Percentiles rank a stretch among this genome's conserved stretches.
phyloP scores from a whole-genome alignment of 2,888 invertebrate genomes.

The Caprella mutica region DNA sequence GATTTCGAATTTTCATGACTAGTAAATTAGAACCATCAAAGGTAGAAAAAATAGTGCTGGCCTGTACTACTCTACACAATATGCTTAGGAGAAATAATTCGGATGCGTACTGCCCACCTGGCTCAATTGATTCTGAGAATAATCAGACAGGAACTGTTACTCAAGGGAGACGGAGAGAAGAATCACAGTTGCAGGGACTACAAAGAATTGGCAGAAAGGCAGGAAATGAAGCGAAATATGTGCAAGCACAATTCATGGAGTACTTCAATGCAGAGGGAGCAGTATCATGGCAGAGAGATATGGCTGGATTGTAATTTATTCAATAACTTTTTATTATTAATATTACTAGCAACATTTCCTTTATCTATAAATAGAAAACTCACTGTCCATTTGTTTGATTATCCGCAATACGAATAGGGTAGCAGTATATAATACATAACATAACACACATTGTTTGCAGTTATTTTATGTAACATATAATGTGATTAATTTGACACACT shows the following conservation, averaged over 20 bases:
- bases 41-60: background rate
- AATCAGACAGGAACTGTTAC: background rate
- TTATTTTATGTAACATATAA: too few species aligned
- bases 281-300: background rate
- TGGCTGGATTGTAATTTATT: too few species aligned
- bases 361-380: too few species aligned
- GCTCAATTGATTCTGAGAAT: background rate
- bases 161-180: background rate
- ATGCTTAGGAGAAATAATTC: background rate
- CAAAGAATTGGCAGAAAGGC: background rate
- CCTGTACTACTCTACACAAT: background rate
- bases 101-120: background rate
- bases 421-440: too few species aligned
- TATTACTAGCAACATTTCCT: too few species aligned
- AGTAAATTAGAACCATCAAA: background rate
- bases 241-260: background rate
- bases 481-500: too few species aligned
- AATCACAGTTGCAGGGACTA: background rate
- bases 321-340: too few species aligned
- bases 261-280: constrained; percentile 1
- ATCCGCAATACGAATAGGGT: too few species aligned
- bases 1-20: constrained; percentile 13
- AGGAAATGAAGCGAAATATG: background rate
- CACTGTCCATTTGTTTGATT: too few species aligned
- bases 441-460: too few species aligned